Evolutionary conservation across 2,797 vertebrate genomes (phyloP), one percentile per base, ranked within the genome.

Genomic region (Eupleurogrammus muticus): DNA sequence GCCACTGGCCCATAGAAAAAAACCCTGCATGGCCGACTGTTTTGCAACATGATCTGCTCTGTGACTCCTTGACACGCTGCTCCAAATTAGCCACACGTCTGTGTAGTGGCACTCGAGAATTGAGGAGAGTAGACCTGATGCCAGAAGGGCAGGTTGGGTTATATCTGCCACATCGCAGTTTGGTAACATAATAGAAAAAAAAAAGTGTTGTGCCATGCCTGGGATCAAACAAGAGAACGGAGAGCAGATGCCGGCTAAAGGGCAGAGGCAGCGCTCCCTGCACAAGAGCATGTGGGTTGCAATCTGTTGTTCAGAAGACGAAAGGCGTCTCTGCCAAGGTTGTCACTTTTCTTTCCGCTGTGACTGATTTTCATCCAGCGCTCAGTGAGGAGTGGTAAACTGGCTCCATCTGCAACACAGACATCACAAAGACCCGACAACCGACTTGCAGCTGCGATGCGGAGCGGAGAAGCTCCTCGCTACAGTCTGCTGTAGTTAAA

Each of bases 171-270:
- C 79, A 74, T 86, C 70, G 1, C 80, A 71, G 85, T 87, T 90
- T 85, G 83, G 82, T 82, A 87, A 89, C 80, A 70, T 74, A 79
- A 81, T 80, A 77, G 83, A 79, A 81, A 73, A 82, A 79, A 89
- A 28, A 80, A 80, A 88, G 69, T 64, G 75, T 57, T 9, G 34
- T 20, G 72, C 79, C 83, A 62, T 64, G 79, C 55, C 16, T 48
- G 60, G 86, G 83, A 84, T 90, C 70, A 89, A 80, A 67, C 66
- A 62, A 58, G 63, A 79, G 83, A 81, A 79, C 68, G 48, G 79
- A 52, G 79, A 90, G 81, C 90, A 92, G 91, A 91, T 90, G 91
- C 73, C 59, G 51, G 79, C 82, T 83, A 82, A 87, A 87, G 89
- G 82, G 66, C 72, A 44, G 23, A 76, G 70, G 72, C 78, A 55